Evolutionary conservation across 2,113 vertebrate genomes (phyloP).

Genomic region (Tupaia chinensis): DNA sequence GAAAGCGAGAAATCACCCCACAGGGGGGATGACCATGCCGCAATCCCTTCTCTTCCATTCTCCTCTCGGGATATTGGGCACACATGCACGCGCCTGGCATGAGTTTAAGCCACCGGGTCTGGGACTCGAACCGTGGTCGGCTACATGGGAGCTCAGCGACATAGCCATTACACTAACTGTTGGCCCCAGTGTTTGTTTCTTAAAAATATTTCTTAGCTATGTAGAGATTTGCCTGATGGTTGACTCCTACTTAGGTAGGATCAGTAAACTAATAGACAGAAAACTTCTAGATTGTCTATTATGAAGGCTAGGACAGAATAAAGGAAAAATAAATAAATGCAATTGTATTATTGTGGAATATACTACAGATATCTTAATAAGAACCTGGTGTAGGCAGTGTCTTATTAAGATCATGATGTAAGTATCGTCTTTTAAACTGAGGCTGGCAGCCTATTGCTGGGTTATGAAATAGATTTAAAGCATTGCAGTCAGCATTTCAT

Average conservation of each 20-base stretch:
- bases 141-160: too few relatives aligned
- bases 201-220: slow-evolving; percentile 19
- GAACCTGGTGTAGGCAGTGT: background rate
- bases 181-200: background rate
- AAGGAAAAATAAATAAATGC: background rate
- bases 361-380: background rate
- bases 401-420: background rate
- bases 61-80: too few relatives aligned
- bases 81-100: too few relatives aligned
- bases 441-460: background rate
- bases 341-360: background rate
- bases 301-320: background rate
- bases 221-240: background rate
- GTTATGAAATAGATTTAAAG: background rate
- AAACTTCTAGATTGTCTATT: background rate
- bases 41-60: too few relatives aligned
- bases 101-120: too few relatives aligned
- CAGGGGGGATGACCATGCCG: too few relatives aligned
- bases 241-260: background rate
- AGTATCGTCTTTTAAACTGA: background rate
- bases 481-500: background rate
- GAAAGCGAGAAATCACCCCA: too few relatives aligned
- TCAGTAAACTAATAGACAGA: background rate
- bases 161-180: too few relatives aligned
- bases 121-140: too few relatives aligned